Evolutionary conservation across 2,888 invertebrate genomes (phyloP).

Genomic region (Linnaemya tessellans): DNA sequence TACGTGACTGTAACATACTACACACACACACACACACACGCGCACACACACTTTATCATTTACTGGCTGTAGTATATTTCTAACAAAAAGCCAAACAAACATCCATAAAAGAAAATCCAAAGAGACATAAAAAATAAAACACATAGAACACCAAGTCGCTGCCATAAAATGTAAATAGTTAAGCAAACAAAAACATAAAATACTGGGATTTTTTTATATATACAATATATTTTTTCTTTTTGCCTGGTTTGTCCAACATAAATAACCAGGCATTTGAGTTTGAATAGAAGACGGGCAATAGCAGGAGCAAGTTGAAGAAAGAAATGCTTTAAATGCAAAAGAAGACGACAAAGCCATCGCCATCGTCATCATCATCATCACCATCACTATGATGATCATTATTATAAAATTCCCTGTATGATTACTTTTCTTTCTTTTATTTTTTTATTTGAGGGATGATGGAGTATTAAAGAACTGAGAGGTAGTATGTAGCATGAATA

Average conservation of each 20-base stretch:
- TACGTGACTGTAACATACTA: constrained; percentile 37
- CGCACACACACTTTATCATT: neutral
- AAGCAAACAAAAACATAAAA: constrained; percentile 55
- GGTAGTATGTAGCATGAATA: neutral
- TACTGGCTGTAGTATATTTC: constrained; percentile 10
- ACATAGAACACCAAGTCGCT: constrained; percentile 19
- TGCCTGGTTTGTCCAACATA: constrained; percentile 28
- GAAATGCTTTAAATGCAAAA: constrained; percentile 32
- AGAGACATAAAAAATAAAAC: constrained; percentile 9
- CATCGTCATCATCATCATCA: constrained; percentile 10
- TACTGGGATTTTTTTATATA: constrained; percentile 56
- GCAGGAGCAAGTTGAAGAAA: constrained; percentile 34
- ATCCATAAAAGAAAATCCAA: constrained; percentile 36
- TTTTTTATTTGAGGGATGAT: constrained; percentile 64
- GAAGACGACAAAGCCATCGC: constrained; percentile 40
- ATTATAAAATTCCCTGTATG: constrained; percentile 55
- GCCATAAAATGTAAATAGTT: constrained; percentile 65
- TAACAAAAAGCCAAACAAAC: constrained; percentile 42
- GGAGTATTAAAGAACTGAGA: constrained; percentile 33
- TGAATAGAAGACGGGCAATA: constrained; percentile 44
- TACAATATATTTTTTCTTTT: constrained; percentile 16
- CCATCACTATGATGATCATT: constrained; percentile 11
- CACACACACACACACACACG: neutral
- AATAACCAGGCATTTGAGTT: constrained; percentile 51
- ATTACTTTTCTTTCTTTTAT: constrained; percentile 21